Conservation (phyloP, 2,797 vertebrate species). For the Melanotaenia maccullochi region DNA sequence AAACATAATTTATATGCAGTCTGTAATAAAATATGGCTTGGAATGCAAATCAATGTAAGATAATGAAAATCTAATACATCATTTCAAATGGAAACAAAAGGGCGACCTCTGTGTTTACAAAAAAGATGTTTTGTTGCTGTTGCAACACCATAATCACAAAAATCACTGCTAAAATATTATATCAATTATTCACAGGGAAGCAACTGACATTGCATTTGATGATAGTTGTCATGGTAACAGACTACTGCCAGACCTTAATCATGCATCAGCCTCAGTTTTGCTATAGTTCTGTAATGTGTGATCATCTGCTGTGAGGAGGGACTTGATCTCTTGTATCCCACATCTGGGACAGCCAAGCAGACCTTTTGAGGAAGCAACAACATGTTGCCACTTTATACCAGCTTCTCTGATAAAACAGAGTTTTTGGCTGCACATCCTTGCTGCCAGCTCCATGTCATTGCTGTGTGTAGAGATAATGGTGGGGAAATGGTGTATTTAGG, state of each 20-base stretch:
- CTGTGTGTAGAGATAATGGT: background rate
- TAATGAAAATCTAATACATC: background rate
- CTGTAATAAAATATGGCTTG: too few species aligned
- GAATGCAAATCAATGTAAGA: background rate
- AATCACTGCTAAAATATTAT: conserved; percentile 2
- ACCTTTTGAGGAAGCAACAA: conserved; percentile 24
- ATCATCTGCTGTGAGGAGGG: conserved; percentile 31
- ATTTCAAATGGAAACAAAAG: background rate
- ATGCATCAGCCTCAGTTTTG: conserved; percentile 41
- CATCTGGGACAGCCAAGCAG: conserved; percentile 33
- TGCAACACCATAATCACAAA: conserved; percentile 15
- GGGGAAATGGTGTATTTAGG: background rate
- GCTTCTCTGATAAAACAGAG: conserved; percentile 15
- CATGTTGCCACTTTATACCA: conserved; percentile 25
- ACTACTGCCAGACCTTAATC: conserved; percentile 25
- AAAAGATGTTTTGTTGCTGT: conserved; percentile 6
- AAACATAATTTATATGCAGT: too few species aligned
- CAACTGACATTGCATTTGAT: conserved; percentile 46
- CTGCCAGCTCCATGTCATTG: conserved; percentile 24
- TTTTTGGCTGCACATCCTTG: conserved; percentile 19
- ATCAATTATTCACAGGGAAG: conserved; percentile 27
- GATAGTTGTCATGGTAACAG: conserved; percentile 55
- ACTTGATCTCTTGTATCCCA: conserved; percentile 52
- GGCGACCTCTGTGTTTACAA: background rate
- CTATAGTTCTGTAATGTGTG: conserved; percentile 29